Evolutionary conservation across 2,888 invertebrate genomes (phyloP).

Genomic region (Ormyrus thymus): DNA sequence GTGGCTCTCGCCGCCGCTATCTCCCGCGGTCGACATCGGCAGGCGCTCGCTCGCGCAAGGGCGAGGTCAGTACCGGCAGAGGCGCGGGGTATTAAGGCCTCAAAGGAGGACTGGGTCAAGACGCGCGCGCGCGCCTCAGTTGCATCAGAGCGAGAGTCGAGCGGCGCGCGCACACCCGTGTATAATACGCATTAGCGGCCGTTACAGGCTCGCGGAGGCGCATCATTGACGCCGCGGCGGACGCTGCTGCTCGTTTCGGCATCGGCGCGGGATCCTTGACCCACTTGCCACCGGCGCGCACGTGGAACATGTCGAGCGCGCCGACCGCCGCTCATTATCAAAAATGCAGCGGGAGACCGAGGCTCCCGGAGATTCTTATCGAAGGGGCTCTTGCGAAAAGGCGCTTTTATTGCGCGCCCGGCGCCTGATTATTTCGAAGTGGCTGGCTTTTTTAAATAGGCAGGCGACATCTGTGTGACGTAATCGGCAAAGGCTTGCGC

Average conservation of each 20-base stretch:
- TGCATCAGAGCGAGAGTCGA: conserved; percentile 45
- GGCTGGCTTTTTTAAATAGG: background rate
- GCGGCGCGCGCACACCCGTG: background rate
- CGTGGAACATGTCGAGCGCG: conserved; percentile 33
- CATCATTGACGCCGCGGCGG: conserved; percentile 4
- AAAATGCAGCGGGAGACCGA: conserved; percentile 6
- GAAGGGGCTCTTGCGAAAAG: no score
- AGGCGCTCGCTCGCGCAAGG: conserved; percentile 63
- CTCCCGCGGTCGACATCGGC: conserved; percentile 44
- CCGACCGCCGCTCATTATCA: conserved; percentile 15
- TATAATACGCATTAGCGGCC: background rate
- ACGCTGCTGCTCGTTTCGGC: conserved; percentile 16
- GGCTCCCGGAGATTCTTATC: no score
- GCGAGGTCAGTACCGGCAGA: conserved; percentile 67
- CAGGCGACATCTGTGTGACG: conserved; percentile 10
- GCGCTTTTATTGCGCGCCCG: no score
- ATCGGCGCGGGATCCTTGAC: conserved; percentile 58
- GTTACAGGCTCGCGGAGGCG: conserved; percentile 2
- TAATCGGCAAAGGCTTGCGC: conserved; percentile 13
- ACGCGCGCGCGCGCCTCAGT: conserved; percentile 2
- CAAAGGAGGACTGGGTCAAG: conserved; percentile 71
- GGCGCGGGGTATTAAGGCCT: conserved; percentile 57
- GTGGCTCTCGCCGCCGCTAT: conserved; percentile 51
- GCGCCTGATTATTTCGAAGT: no score
- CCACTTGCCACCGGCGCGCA: conserved; percentile 51